A percentile compares a stretch with the other conserved stretches of the same genome.
Conservation (phyloP, 2,797 vertebrate species). For the Cichlasoma orientale region DNA sequence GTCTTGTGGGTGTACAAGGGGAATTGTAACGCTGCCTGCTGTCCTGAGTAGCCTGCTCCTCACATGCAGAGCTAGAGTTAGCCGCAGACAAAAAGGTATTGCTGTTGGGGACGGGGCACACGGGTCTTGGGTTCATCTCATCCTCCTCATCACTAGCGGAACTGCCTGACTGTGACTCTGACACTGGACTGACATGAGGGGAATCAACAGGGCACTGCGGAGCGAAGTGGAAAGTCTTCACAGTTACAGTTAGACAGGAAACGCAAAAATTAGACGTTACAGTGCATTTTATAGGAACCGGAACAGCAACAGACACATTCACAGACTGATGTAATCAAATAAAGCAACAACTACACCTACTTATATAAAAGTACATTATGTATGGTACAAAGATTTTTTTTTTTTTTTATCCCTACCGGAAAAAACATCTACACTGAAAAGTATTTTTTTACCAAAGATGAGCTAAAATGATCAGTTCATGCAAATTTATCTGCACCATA, state of each 20-base stretch:
- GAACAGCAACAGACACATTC: not conserved
- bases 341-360: not conserved
- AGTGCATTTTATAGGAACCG: accelerated
- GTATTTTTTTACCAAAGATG: not conserved
- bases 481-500: not conserved
- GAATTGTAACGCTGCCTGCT: slow-evolving; percentile 65
- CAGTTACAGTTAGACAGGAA: slow-evolving; percentile 4
- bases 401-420: not conserved
- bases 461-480: not conserved
- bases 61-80: slow-evolving; percentile 83
- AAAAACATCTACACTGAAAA: not conserved
- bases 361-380: not conserved
- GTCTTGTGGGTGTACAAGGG: slow-evolving; percentile 61
- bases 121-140: slow-evolving; percentile 69
- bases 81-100: slow-evolving; percentile 83
- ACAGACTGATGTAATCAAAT: not conserved
- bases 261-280: accelerated
- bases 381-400: not conserved
- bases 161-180: slow-evolving; percentile 35
- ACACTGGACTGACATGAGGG: slow-evolving; percentile 65
- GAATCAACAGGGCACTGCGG: slow-evolving; percentile 58
- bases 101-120: slow-evolving; percentile 75
- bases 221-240: slow-evolving; percentile 36
- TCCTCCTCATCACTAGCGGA: slow-evolving; percentile 28
- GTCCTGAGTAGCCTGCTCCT: slow-evolving; percentile 79